Evolutionary conservation across 2,888 invertebrate species (phyloP).

Genomic region (Ophion obscuratus): DNA sequence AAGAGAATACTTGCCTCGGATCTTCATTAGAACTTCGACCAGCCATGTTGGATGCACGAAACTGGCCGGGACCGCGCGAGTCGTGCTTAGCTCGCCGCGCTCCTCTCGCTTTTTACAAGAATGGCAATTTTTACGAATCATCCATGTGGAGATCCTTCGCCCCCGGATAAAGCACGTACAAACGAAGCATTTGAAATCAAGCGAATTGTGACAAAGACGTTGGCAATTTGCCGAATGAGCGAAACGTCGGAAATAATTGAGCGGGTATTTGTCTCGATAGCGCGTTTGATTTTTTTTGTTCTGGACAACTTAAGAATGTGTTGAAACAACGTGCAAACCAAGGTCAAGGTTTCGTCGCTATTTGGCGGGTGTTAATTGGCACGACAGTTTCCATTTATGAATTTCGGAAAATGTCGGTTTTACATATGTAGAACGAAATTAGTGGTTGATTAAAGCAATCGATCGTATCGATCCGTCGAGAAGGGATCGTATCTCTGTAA

Average conservation of each 20-base stretch:
- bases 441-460: slow-evolving; percentile 1
- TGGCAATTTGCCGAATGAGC: slow-evolving; percentile 4
- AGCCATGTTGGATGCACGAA: slow-evolving; percentile 91
- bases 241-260: background rate
- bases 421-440: background rate
- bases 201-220: background rate
- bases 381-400: background rate
- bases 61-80: slow-evolving; percentile 81
- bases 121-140: slow-evolving; percentile 73
- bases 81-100: slow-evolving; percentile 72
- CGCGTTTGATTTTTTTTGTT: slow-evolving; percentile 12
- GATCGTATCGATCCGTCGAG: background rate
- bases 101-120: slow-evolving; percentile 61
- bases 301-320: background rate
- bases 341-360: slow-evolving; percentile 43
- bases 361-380: background rate
- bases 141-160: slow-evolving; percentile 13
- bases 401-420: background rate
- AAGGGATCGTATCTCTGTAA: background rate
- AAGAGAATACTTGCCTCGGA: slow-evolving; percentile 88
- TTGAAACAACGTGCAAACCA: slow-evolving; percentile 1
- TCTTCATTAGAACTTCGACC: slow-evolving; percentile 94
- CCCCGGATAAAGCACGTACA: background rate
- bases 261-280: slow-evolving; percentile 6
- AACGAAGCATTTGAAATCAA: background rate